Evolutionary conservation across 2,888 invertebrate species (phyloP), one percentile per base, ranked within the genome.

Genomic region (Pseudococcus viburni): DNA sequence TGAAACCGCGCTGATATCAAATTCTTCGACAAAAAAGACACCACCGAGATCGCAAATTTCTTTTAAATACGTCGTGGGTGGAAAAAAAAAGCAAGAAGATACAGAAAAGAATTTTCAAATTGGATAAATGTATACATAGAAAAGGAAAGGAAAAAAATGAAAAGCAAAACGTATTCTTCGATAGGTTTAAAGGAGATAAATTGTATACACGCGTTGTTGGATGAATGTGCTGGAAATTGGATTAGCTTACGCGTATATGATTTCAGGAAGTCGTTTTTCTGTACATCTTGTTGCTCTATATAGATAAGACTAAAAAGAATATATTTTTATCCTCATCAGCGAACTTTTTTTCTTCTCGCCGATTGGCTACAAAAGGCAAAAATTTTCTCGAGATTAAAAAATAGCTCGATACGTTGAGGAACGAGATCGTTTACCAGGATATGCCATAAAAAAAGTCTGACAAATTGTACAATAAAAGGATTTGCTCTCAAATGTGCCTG

Each of bases 191-290:
- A 42, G 17, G 39, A 80, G 80, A 80, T 80, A 80, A 80, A 80
- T 80, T 80, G 80, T 80, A 80, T 59, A 33, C 26, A 59, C 19
- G 15, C 80, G 39, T 17, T 80, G n/a, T 26, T 33, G 33, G 80
- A 73, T 73, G 73, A 80, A 80, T 80, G 80, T 80, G 46, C 33
- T 80, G 39, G 80, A 80, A 80, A 80, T 80, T 80, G 80, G 80
- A 80, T 80, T 80, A 80, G 42, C 46, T 80, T 22, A 42, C 80
- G 46, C 80, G 80, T 80, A 80, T 80, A 80, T 80, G 80, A 80
- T 42, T 80, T 80, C 80, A 80, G 42, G 80, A 80, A 80, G 80
- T 80, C 42, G 80, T 80, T 80, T 80, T 80, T 80, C 80, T 33
- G 26, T n/a, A 39, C 80, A 80, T 80, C 80, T 80, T 80, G 80